A percentile compares a stretch with the other conserved stretches of the same genome.
Conservation (phyloP, 2,888 invertebrate genomes). For the Pyrocoelia pectoralis region DNA sequence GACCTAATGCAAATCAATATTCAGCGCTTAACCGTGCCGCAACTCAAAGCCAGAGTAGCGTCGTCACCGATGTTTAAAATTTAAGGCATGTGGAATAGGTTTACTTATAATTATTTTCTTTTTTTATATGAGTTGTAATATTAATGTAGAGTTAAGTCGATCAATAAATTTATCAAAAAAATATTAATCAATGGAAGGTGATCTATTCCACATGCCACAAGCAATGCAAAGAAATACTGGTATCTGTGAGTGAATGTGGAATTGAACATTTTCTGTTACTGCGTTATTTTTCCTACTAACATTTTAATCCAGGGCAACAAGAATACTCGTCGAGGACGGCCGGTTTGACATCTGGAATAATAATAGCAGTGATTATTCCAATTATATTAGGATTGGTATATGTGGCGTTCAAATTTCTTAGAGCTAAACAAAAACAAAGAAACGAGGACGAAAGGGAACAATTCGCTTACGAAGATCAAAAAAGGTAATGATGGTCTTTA, state of each 20-base stretch:
- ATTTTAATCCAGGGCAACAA: conserved; percentile 75
- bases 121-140: conserved; percentile 19
- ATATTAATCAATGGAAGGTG: conserved; percentile 30
- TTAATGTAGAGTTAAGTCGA: conserved; percentile 27
- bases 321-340: conserved; percentile 82
- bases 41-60: conserved; percentile 51
- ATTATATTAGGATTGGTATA: conserved; percentile 72
- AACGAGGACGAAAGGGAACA: conserved; percentile 45
- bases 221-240: conserved; percentile 38
- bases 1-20: conserved; percentile 18
- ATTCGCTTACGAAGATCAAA: conserved; percentile 30
- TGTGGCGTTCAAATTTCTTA: conserved; percentile 52
- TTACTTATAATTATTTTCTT: conserved; percentile 18
- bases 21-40: conserved; percentile 18
- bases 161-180: conserved; percentile 40
- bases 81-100: conserved; percentile 39
- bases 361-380: conserved; percentile 79
- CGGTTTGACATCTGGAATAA: conserved; percentile 80
- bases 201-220: conserved; percentile 56
- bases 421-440: conserved; percentile 47
- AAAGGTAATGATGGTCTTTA: conserved; percentile 32
- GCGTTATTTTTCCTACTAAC: conserved; percentile 27
- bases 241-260: conserved; percentile 45
- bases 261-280: conserved; percentile 46
- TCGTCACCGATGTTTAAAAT: conserved; percentile 53